Base-by-base conservation (phyloP, 2,888 invertebrate species). In the Mycogona germanica region DNA sequence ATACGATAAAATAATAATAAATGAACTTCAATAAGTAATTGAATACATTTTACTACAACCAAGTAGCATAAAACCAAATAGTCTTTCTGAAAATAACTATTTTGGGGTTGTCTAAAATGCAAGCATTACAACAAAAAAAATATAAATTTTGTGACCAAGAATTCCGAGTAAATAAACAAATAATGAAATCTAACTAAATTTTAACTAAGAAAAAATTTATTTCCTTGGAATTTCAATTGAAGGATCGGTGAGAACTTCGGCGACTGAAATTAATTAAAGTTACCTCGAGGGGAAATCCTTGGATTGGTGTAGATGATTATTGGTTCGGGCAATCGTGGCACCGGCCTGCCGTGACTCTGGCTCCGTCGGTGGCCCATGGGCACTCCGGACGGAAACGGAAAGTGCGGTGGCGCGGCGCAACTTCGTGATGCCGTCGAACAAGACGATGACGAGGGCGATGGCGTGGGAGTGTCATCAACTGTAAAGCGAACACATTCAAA, bases 331-430 rank as follows among this genome's bases (percentile, higher is more conserved):
- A 51, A 29, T 23, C 51, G 42, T 30, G 44, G 17, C 4, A 35
- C 19, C 17, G 42, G 51, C 23, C 51, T 9, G 19, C 53, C 53
- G 32, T 53, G 53, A 49, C 53, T 53, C 47, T 53, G 26, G n/a
- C 37, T 49, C 21, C 53, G 21, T 25, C 38, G 14, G 38, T 53
- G 53, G 12, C 53, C 53, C n/a, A 48, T 29, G 19, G 37, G 35
- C 25, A 53, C 25, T 23, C 53, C 47, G n/a, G 47, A 29, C 5
- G 45, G 9, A 28, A 40, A 52, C 17, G 38, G 26, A 12, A 25
- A 29, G n/a, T 53, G 46, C n/a, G 46, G 47, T n/a, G 35, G 47
- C 14, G 53, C 19, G n/a, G 44, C n/a, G 23, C 32, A 51, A 26
- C 44, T 29, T n/a, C 51, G 28, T 2, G 51, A 51, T 12, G 51